Conservation (phyloP, 2,888 invertebrate species). For the Phragmatobia fuliginosa region DNA sequence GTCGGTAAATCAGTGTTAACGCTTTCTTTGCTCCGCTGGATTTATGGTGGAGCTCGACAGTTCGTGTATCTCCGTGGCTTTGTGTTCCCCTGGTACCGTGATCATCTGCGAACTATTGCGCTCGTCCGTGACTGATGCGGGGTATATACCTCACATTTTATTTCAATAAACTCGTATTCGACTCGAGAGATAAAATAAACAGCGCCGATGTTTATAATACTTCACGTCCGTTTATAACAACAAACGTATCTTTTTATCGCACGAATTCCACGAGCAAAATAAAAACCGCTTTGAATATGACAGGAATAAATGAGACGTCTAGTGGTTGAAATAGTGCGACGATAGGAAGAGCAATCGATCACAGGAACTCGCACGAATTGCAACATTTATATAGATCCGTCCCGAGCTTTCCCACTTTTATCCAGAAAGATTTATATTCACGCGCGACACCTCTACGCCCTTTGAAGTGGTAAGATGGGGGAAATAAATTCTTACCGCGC, state of each 20-base stretch:
- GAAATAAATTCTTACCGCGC: conserved; percentile 76
- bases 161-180: conserved; percentile 55
- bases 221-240: conserved; percentile 59
- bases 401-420: conserved; percentile 72
- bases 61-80: conserved; percentile 65
- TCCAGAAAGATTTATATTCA: conserved; percentile 80
- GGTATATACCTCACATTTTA: conserved; percentile 53
- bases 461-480: conserved; percentile 80
- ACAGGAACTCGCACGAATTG: conserved; percentile 73
- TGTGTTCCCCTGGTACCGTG: conserved; percentile 63
- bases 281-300: conserved; percentile 74
- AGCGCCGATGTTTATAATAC: conserved; percentile 58
- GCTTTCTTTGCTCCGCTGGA: conserved; percentile 74
- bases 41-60: conserved; percentile 72
- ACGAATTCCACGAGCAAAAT: conserved; percentile 62
- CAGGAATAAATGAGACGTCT: conserved; percentile 77
- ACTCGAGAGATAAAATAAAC: conserved; percentile 56
- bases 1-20: conserved; percentile 80
- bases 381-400: conserved; percentile 80
- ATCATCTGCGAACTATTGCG: conserved; percentile 49
- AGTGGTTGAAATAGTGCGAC: conserved; percentile 76
- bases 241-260: conserved; percentile 59
- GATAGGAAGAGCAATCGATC: conserved; percentile 78
- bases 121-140: conserved; percentile 30
- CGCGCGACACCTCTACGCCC: conserved; percentile 79